Percentiles rank a stretch among this genome's conserved stretches.
These are phyloP conservation scores for Priocnemis perturbator DNA, from an alignment of 2,888 invertebrate genomes.

Conservation along the genomic window DNA sequence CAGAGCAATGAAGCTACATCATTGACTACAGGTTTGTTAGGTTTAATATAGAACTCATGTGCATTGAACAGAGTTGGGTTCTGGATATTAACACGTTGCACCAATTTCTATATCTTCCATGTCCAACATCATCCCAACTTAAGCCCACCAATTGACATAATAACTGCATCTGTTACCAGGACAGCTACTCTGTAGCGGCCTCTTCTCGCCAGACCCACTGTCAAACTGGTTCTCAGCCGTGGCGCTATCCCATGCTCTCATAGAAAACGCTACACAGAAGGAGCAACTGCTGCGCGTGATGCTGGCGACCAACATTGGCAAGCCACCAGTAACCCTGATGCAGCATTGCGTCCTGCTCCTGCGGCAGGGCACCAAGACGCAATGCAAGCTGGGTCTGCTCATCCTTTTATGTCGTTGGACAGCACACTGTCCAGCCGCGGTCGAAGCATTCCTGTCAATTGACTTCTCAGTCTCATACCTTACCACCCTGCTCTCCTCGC, in stretches of 20 bases:
- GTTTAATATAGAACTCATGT: not conserved
- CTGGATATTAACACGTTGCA: too few species aligned
- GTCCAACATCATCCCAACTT: too few species aligned
- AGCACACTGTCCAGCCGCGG: slow-evolving; percentile 88
- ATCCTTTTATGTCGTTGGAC: slow-evolving; percentile 95
- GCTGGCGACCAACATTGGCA: slow-evolving; percentile 88
- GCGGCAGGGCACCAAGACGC: slow-evolving; percentile 88
- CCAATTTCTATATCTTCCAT: too few species aligned
- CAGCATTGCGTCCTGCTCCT: slow-evolving; percentile 91
- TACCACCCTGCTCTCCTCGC: slow-evolving; percentile 79
- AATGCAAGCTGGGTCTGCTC: slow-evolving; percentile 91
- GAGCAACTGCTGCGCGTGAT: slow-evolving; percentile 94
- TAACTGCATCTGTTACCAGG: slow-evolving; percentile 77
- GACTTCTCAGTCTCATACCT: slow-evolving; percentile 90
- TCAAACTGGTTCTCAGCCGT: slow-evolving; percentile 98
- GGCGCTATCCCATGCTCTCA: slow-evolving; percentile 91
- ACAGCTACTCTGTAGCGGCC: slow-evolving; percentile 93
- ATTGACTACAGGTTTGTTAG: slow-evolving; percentile 78
- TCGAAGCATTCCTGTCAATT: slow-evolving; percentile 87
- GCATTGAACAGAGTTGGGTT: too few species aligned
- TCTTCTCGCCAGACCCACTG: slow-evolving; percentile 90
- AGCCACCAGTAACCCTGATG: slow-evolving; percentile 91
- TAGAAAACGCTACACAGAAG: slow-evolving; percentile 90
- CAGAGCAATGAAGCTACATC: slow-evolving; percentile 85
- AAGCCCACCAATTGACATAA: not conserved